Evolutionary conservation across 2,797 vertebrate species (phyloP).

Genomic region (Trichosurus vulpecula): DNA sequence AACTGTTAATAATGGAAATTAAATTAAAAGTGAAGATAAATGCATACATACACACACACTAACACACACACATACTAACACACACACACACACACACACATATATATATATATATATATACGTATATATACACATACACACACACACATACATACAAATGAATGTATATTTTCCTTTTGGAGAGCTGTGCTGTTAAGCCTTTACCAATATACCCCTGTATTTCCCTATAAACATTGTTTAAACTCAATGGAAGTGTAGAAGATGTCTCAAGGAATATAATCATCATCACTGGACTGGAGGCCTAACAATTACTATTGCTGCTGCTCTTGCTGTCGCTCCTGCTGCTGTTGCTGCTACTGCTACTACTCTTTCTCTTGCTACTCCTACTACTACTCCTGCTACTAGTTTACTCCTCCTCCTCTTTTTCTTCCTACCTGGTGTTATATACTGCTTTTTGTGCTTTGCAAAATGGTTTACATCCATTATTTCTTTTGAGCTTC

Average conservation of each 20-base stretch:
- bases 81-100: too few species aligned
- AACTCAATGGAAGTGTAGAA: not conserved
- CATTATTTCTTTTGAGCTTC: not conserved
- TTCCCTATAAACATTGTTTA: not conserved
- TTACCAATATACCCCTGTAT: not conserved
- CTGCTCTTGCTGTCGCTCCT: too few species aligned
- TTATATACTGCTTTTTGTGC: not conserved
- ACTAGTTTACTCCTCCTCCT: too few species aligned
- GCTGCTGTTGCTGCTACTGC: too few species aligned
- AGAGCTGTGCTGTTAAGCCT: not conserved
- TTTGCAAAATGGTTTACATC: not conserved
- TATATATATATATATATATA: not conserved
- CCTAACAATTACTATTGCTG: not conserved
- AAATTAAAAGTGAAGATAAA: not conserved
- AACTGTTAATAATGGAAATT: not conserved
- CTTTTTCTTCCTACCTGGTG: not conserved
- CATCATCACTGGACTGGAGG: not conserved
- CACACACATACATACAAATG: too few species aligned
- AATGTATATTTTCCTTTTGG: not conserved
- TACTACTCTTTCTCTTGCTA: rapidly evolving
- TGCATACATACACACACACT: too few species aligned
- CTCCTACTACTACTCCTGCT: too few species aligned
- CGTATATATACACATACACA: too few species aligned
- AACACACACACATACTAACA: too few species aligned
- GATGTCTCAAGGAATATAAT: not conserved